Evolutionary conservation across 2,113 vertebrate species (phyloP), one percentile per base, ranked within the genome.

Genomic region (Melanostigma gelatinosum): DNA sequence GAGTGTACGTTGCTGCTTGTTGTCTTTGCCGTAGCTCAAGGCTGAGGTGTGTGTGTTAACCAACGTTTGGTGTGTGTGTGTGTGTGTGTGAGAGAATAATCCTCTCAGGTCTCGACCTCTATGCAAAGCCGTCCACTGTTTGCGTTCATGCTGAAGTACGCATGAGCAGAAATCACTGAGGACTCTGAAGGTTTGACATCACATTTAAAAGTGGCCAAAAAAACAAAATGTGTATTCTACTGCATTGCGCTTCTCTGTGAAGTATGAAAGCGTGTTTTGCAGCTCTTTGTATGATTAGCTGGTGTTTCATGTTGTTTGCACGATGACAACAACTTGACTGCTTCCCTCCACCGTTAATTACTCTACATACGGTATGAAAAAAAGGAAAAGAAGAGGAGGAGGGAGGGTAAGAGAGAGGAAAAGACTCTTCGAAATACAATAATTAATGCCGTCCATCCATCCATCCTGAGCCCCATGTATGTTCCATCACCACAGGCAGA

Each of bases 371-470:
- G 36, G 38, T 60, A 29, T 38, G 11, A 62, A 70, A 1, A 24
- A 22, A n/a, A 54, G 4, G 52, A 52, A 22, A 7, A 52, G 3
- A 48, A 57, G 18, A 42, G 27, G 24, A 10, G 0, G 20, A 57
- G 34, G 15, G 42, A 57, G 46, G 24, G 57, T 9, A 34, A 38
- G 18, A 54, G 18, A 54, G 48, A 63, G 27, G 29, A 6, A 40
- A 60, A 77, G 75, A 62, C 68, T 72, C 64, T 84, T 82, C 81
- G 62, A 65, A 63, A 75, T 74, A 85, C 22, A 81, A 83, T 91
- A 84, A 89, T 89, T 84, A 72, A 93, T 80, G 77, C 52, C 27
- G 74, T 79, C 82, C 44, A 16, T 84, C 66, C 44, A 16, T 82
- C 66, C 48, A 20, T 62, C 34, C 16, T 4, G 3, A 20, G 75